These are phyloP conservation scores for Cairina moschata DNA, from an alignment of 2,113 vertebrate species.

Conservation along the genomic window DNA sequence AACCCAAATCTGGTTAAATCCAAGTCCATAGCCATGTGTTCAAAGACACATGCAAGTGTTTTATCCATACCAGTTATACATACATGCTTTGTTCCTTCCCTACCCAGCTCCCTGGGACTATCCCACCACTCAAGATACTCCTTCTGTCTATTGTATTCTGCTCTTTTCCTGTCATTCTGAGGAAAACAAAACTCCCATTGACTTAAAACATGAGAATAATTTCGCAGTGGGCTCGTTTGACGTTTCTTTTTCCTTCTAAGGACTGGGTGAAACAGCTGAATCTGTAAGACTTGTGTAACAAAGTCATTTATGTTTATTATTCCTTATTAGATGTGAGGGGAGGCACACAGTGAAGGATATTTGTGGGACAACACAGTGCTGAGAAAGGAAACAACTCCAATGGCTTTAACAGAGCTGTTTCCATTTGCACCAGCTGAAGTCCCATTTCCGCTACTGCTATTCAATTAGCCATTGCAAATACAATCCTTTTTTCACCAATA, in stretches of 20 bases:
- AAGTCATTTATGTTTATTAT: neutral
- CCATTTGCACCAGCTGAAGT: slow-evolving; percentile 7
- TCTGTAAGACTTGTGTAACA: neutral
- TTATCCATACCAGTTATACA: neutral
- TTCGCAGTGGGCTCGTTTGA: neutral
- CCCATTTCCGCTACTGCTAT: neutral
- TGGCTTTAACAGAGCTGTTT: neutral
- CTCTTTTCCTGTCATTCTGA: neutral
- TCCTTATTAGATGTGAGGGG: neutral
- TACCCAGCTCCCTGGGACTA: neutral
- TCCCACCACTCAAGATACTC: neutral
- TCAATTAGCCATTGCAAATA: neutral
- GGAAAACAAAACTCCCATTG: neutral
- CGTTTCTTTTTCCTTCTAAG: neutral
- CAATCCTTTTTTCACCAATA: slow-evolving; percentile 10
- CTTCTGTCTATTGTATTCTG: neutral
- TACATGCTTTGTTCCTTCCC: neutral
- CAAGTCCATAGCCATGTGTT: neutral
- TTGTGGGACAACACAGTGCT: neutral
- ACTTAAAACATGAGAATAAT: neutral
- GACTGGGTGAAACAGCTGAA: neutral
- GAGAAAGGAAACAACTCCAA: slow-evolving; percentile 3
- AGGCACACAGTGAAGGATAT: neutral
- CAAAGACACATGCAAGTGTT: neutral
- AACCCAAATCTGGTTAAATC: neutral